Evolutionary conservation across 2,797 vertebrate species (phyloP).

Genomic region (Potorous gilbertii): DNA sequence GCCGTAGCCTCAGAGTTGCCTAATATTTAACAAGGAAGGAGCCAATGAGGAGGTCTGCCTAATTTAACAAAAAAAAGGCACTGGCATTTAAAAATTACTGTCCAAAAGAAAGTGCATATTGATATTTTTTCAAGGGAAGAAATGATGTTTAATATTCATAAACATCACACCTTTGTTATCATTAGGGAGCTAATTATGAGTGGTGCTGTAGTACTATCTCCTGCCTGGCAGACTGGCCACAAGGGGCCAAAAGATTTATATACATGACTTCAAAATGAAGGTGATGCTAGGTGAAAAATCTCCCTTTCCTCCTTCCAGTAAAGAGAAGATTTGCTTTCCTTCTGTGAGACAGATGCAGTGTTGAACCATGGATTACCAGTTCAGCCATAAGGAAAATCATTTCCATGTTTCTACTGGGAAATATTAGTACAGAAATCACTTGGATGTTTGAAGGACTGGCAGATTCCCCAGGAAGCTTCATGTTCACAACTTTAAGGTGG

Average conservation of each 20-base stretch:
- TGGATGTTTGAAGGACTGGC: not conserved
- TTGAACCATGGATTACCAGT: not conserved
- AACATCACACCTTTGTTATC: slow-evolving; percentile 33
- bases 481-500: not conserved
- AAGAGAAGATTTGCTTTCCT: not conserved
- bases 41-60: slow-evolving; percentile 25
- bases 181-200: slow-evolving; percentile 3
- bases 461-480: not conserved
- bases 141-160: slow-evolving; percentile 35
- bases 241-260: not conserved
- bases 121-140: slow-evolving; percentile 53
- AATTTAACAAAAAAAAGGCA: slow-evolving; percentile 50
- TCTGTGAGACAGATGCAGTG: not conserved
- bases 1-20: not conserved
- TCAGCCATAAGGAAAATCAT: not conserved
- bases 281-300: not conserved
- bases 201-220: not conserved
- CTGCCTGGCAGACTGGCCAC: slow-evolving; percentile 14
- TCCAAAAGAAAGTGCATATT: slow-evolving; percentile 43
- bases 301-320: not conserved
- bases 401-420: not conserved
- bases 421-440: not conserved
- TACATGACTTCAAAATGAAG: not conserved
- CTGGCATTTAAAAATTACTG: slow-evolving; percentile 34
- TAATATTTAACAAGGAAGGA: slow-evolving; percentile 23